Conservation (phyloP, 2,888 invertebrate species). For the Phymatocera aterrima region DNA sequence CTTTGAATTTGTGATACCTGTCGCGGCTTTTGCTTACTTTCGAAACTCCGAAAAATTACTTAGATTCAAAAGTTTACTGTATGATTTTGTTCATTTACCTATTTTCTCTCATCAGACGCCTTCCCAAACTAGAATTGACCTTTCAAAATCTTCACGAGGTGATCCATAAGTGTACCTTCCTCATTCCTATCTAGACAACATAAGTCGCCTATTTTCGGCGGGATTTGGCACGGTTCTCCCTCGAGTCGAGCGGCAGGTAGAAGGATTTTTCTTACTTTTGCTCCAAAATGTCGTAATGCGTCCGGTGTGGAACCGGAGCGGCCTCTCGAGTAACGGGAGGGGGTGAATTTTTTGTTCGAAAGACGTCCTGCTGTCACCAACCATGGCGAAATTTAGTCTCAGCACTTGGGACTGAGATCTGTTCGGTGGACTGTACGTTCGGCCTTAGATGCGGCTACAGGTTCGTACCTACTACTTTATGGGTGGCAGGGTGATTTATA, state of each 20-base stretch:
- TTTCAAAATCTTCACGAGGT: too few species aligned
- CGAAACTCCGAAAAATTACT: too few species aligned
- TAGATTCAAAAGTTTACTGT: too few species aligned
- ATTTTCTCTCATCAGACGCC: too few species aligned
- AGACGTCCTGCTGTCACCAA: conserved; percentile 29
- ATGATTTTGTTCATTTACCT: too few species aligned
- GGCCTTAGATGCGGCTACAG: not conserved
- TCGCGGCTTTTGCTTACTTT: too few species aligned
- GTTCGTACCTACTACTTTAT: too few species aligned
- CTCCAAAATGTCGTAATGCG: conserved; percentile 70
- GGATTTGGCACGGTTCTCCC: not conserved
- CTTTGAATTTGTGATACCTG: too few species aligned
- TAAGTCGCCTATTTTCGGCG: conserved; percentile 2
- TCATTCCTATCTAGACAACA: too few species aligned
- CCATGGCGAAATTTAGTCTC: conserved; percentile 16
- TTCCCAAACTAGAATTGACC: too few species aligned
- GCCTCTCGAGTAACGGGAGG: not conserved
- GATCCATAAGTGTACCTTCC: too few species aligned
- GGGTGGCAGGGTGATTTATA: conserved; percentile 34
- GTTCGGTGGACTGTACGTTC: not conserved
- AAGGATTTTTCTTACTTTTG: conserved; percentile 58
- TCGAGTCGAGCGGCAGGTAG: conserved; percentile 49
- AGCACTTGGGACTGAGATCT: not conserved
- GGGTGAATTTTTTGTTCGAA: conserved; percentile 30
- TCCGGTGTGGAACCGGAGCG: conserved; percentile 40